Percentiles rank a stretch among this genome's conserved stretches.
Evolutionary conservation across 2,113 vertebrate species (phyloP).

Genomic region (Rattus norvegicus): GRCr8 NC_086023.1:58415001-58415500

Average conservation of each 20-base stretch:
- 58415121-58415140: neutral
- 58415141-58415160: neutral
- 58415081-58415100: neutral
- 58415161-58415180: neutral
- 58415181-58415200: neutral
- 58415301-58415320: neutral
- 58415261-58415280: neutral
- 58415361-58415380: neutral
- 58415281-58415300: neutral
- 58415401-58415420: neutral
- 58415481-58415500: neutral
- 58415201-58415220: neutral
- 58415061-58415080: neutral
- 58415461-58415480: neutral
- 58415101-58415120: neutral
- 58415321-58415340: neutral
- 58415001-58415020: neutral
- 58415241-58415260: neutral
- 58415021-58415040: neutral
- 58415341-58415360: neutral
- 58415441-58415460: neutral
- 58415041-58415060: neutral
- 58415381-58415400: neutral
- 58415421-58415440: neutral
- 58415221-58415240: neutral